These are phyloP conservation scores for Bedellia somnulentella DNA, from an alignment of 2,888 invertebrate genomes.

Conservation along the genomic window DNA sequence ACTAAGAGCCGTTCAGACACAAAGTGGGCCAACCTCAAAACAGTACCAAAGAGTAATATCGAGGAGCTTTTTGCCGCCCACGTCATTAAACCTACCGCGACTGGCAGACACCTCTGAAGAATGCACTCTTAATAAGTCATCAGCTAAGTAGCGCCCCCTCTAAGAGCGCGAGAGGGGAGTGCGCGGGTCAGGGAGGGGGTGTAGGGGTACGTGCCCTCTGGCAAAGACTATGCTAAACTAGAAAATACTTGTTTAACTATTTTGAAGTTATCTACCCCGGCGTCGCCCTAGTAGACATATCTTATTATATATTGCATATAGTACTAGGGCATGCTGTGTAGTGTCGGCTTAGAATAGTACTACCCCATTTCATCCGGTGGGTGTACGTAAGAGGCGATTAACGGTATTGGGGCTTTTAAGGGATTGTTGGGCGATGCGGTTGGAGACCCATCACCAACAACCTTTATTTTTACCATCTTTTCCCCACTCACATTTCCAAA, in stretches of 20 bases:
- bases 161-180: constrained; percentile 17
- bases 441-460: no score
- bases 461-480: no score
- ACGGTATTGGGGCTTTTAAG: no score
- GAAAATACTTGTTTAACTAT: background rate
- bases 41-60: constrained; percentile 30
- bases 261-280: no score
- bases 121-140: constrained; percentile 61
- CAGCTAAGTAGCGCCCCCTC: constrained; percentile 49
- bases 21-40: constrained; percentile 34
- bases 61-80: constrained; percentile 30
- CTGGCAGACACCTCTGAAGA: constrained; percentile 58
- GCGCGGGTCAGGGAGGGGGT: constrained; percentile 9
- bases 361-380: no score
- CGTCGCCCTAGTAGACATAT: no score
- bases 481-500: no score
- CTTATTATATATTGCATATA: no score
- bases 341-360: no score
- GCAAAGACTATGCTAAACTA: background rate
- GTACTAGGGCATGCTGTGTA: no score
- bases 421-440: no score
- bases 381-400: no score
- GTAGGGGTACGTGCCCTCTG: constrained; percentile 4
- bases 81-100: constrained; percentile 53
- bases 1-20: background rate